A percentile compares a stretch with the other conserved stretches of the same genome.
These are phyloP conservation scores for Haliclona indistincta DNA, from an alignment of 37 sponge, comb jelly and placozoan species.

Conservation along the genomic window DNA sequence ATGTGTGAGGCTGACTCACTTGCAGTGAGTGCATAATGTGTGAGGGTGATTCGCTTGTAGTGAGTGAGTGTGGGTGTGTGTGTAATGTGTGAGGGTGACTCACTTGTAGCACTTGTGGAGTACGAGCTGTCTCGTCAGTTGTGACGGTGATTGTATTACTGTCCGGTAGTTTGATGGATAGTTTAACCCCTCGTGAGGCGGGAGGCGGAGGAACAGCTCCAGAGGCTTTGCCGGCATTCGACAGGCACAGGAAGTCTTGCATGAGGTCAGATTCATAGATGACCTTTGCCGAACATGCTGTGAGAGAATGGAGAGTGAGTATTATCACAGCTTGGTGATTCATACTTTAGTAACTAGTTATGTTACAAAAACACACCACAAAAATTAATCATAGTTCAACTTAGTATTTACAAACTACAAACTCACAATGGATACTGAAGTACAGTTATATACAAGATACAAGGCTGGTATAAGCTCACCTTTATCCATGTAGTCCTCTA, in stretches of 20 bases:
- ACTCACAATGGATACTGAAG: background rate
- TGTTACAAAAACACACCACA: too few species aligned
- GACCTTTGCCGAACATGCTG: slow-evolving; percentile 73
- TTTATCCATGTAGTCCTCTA: slow-evolving; percentile 93
- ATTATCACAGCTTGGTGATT: background rate
- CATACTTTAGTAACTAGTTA: background rate
- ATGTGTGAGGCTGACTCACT: slow-evolving; percentile 11
- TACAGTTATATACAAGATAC: too few species aligned
- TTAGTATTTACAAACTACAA: slow-evolving; percentile 1
- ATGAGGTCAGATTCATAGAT: slow-evolving; percentile 83
- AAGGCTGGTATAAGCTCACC: slow-evolving; percentile 51
- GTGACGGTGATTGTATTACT: slow-evolving; percentile 20
- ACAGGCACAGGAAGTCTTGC: slow-evolving; percentile 75
- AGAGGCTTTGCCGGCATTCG: background rate
- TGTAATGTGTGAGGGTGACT: background rate
- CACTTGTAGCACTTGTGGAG: slow-evolving; percentile 57
- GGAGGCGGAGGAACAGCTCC: background rate
- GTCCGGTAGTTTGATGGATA: slow-evolving; percentile 52
- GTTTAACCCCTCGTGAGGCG: slow-evolving; percentile 8
- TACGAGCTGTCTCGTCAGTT: slow-evolving; percentile 38
- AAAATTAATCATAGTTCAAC: background rate
- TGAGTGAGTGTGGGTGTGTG: too few species aligned
- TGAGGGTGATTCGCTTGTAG: too few species aligned
- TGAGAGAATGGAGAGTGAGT: background rate
- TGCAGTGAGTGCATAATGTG: too few species aligned